phyloP scores from a whole-genome alignment of 1,140 invertebrate species.

The Temnothorax nylanderi region DNA sequence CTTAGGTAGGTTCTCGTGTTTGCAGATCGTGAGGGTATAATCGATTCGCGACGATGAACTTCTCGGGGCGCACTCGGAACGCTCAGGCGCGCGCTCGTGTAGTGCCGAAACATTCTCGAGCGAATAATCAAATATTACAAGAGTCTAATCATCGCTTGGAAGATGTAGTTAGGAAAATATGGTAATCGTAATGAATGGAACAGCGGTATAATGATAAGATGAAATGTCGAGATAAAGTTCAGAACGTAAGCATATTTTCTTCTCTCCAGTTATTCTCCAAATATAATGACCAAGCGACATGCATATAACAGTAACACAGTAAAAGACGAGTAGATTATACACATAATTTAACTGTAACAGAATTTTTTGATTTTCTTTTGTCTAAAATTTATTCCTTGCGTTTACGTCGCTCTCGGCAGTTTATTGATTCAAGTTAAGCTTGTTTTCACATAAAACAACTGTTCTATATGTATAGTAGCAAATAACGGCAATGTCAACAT shows the following conservation, averaged over 20 bases:
- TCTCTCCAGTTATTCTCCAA: background rate
- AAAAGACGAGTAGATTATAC: no score
- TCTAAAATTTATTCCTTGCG: background rate
- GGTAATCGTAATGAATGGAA: no score
- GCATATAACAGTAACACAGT: background rate
- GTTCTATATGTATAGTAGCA: background rate
- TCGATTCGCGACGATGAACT: constrained; percentile 42
- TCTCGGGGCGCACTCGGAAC: background rate
- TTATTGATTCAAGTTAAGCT: constrained; percentile 11
- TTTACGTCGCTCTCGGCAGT: background rate
- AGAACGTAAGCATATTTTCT: background rate
- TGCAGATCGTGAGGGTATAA: constrained; percentile 49
- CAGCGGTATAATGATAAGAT: no score
- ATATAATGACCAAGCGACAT: background rate
- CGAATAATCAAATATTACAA: constrained; percentile 1
- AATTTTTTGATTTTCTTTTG: background rate
- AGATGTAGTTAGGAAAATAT: background rate
- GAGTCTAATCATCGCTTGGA: background rate
- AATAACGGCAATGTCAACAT: background rate
- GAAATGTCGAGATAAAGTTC: no score
- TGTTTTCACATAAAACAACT: background rate
- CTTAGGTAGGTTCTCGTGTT: constrained; percentile 42
- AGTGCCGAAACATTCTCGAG: background rate
- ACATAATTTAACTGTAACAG: background rate
- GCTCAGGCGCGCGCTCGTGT: background rate